Evolutionary conservation across 2,888 invertebrate species (phyloP).

Genomic region (Nymphalis c-album): DNA sequence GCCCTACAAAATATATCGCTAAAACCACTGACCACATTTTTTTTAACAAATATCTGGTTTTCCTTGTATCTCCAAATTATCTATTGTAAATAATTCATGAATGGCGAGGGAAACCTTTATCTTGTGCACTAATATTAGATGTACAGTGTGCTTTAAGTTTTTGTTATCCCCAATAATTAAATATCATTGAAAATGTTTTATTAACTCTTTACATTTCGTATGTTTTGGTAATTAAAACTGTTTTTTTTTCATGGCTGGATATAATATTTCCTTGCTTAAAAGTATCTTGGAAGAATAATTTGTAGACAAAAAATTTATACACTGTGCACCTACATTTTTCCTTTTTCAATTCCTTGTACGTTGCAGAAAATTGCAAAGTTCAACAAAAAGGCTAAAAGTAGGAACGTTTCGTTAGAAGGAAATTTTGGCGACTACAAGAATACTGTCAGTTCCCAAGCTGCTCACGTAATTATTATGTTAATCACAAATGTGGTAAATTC

Average conservation of each 20-base stretch:
- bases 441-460: conserved; percentile 17
- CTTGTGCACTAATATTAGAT: too few species aligned
- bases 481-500: too few species aligned
- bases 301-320: conserved; percentile 17
- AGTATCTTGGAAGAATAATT: conserved; percentile 7
- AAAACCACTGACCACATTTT: too few species aligned
- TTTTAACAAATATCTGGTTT: too few species aligned
- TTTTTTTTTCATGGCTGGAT: too few species aligned
- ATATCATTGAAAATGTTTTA: too few species aligned
- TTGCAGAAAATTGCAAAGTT: conserved; percentile 21
- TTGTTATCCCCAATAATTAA: too few species aligned
- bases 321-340: conserved; percentile 10
- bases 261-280: not conserved
- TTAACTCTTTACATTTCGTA: not conserved
- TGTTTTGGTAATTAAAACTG: not conserved
- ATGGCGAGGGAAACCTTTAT: too few species aligned
- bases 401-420: conserved; percentile 24
- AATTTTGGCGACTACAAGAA: conserved; percentile 21
- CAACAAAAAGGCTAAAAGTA: conserved; percentile 22
- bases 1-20: conserved; percentile 14
- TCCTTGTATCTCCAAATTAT: too few species aligned
- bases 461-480: conserved; percentile 22
- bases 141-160: too few species aligned
- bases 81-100: too few species aligned
- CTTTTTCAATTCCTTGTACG: conserved; percentile 12